phyloP scores from a whole-genome alignment of 35 echinoderm and acorn worm genomes.

The Heliocidaris tuberculata region DNA sequence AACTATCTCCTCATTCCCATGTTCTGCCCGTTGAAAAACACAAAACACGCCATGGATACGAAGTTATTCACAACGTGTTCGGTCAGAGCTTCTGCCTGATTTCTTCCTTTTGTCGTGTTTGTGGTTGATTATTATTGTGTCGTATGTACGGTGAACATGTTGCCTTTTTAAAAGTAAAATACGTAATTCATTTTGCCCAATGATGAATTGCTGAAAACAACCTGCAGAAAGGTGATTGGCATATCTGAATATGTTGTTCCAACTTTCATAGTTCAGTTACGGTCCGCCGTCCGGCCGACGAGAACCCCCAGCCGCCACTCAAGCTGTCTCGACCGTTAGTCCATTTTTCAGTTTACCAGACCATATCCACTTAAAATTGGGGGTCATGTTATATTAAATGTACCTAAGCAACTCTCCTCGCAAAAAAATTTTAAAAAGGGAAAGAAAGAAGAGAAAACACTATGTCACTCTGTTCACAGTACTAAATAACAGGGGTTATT shows the following conservation, averaged over 20 bases:
- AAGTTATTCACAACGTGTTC: too few species aligned
- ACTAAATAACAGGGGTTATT: background rate
- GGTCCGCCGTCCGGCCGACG: background rate
- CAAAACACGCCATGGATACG: too few species aligned
- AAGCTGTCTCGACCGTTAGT: background rate
- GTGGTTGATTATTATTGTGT: too few species aligned
- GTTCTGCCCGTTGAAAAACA: too few species aligned
- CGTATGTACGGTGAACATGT: too few species aligned
- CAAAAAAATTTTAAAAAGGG: background rate
- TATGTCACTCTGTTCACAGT: background rate
- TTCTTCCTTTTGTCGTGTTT: too few species aligned
- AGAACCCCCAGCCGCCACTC: background rate
- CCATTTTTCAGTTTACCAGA: conserved; percentile 3
- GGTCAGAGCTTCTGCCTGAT: too few species aligned
- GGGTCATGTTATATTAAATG: background rate
- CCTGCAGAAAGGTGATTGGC: background rate
- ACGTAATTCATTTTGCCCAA: background rate
- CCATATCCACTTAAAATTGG: background rate
- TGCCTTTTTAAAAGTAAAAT: background rate
- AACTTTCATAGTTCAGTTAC: background rate
- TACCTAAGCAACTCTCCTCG: background rate
- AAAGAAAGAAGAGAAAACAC: background rate
- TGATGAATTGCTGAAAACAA: background rate
- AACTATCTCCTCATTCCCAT: too few species aligned
- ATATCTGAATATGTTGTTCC: background rate